These are phyloP conservation scores for Agriopis marginaria DNA, from an alignment of 2,888 invertebrate species.

Conservation along the genomic window DNA sequence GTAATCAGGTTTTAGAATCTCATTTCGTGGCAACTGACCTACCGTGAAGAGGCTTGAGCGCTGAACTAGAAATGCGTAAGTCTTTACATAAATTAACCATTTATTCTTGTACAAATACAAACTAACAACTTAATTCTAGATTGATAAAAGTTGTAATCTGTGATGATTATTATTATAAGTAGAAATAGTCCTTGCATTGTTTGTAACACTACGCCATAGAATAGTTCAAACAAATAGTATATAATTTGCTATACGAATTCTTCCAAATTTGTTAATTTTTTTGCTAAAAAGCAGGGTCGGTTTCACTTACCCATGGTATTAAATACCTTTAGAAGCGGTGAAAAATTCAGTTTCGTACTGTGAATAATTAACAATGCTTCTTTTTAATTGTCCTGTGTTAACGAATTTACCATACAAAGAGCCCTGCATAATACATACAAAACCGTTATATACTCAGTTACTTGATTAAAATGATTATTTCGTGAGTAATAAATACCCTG, in stretches of 20 bases:
- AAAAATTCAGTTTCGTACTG: conserved; percentile 18
- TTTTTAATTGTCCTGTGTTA: conserved; percentile 14
- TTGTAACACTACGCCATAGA: conserved; percentile 62
- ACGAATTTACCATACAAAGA: conserved; percentile 32
- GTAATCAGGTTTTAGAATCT: conserved; percentile 29
- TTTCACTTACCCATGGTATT: conserved; percentile 20
- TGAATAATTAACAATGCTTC: not conserved
- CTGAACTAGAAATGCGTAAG: conserved; percentile 3
- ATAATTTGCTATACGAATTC: conserved; percentile 57
- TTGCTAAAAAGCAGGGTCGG: conserved; percentile 31
- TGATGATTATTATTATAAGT: conserved; percentile 78
- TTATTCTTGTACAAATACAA: conserved; percentile 35
- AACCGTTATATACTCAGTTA: conserved; percentile 34
- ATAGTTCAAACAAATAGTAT: conserved; percentile 49
- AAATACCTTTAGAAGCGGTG: conserved; percentile 30
- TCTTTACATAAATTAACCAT: conserved; percentile 5
- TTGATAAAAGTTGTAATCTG: conserved; percentile 67
- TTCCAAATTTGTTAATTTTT: conserved; percentile 34
- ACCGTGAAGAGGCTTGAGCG: not conserved
- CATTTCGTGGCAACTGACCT: conserved; percentile 11
- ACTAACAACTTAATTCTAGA: conserved; percentile 41
- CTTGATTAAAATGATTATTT: conserved; percentile 39
- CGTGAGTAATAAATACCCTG: conserved; percentile 24
- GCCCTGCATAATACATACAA: conserved; percentile 23
- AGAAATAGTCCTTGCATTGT: conserved; percentile 60